Conservation (phyloP, 1,140 invertebrate species). For the Epicauta chinensis region DNA sequence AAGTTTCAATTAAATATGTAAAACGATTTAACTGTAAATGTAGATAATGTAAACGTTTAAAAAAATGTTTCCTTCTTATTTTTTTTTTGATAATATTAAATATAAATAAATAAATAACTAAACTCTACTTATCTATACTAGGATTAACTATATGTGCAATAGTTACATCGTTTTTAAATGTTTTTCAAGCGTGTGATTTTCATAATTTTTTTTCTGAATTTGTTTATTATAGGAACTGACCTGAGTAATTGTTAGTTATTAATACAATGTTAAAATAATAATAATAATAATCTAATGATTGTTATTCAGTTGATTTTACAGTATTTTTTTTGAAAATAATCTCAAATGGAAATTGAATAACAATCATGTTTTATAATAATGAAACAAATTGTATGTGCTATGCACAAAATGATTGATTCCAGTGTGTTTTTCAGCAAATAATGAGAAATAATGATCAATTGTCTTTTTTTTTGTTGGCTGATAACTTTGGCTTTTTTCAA, state of each 20-base stretch:
- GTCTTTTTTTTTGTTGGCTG: not conserved
- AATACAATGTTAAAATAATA: too few species aligned
- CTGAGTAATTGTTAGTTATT: slow-evolving; percentile 2
- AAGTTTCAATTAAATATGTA: slow-evolving; percentile 10
- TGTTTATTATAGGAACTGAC: slow-evolving; percentile 1
- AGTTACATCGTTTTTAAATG: slow-evolving; percentile 12
- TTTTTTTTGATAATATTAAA: not conserved
- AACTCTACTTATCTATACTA: not conserved
- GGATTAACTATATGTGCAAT: slow-evolving; percentile 12
- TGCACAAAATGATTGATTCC: slow-evolving; percentile 24
- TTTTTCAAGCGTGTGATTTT: slow-evolving; percentile 14
- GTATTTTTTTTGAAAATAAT: too few species aligned
- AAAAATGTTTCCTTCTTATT: slow-evolving; percentile 2
- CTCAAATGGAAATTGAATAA: too few species aligned
- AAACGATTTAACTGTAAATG: slow-evolving; percentile 6
- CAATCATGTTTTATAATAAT: too few species aligned
- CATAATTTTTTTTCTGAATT: slow-evolving; percentile 5
- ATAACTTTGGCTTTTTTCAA: not conserved
- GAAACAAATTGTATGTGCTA: slow-evolving; percentile 25
- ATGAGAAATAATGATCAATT: not conserved
- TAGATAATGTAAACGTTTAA: slow-evolving; percentile 5
- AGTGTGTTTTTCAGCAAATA: not conserved
- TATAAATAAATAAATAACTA: too few species aligned
- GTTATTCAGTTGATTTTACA: too few species aligned
- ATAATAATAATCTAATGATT: too few species aligned